A percentile compares a stretch with the other conserved stretches of the same genome.
Conservation (phyloP, 2,797 vertebrate species). For the Pantherophis alleghaniensis region DNA sequence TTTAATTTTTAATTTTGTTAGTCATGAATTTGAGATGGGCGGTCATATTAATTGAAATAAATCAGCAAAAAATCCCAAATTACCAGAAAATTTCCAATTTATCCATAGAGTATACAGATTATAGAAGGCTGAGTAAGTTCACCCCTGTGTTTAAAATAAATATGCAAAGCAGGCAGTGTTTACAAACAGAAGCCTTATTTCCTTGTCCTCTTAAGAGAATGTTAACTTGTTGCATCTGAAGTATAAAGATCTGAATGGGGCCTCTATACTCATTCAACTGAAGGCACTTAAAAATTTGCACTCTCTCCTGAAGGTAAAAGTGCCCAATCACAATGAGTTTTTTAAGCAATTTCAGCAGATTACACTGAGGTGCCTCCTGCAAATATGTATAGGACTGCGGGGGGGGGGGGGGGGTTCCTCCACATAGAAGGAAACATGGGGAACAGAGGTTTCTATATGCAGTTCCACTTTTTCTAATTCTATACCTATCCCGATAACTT, state of each 20-base stretch:
- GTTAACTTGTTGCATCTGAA: not conserved
- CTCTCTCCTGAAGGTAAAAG: not conserved
- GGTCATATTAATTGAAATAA: not conserved
- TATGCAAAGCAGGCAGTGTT: not conserved
- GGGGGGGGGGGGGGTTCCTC: not conserved
- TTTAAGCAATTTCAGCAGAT: not conserved
- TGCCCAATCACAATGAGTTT: not conserved
- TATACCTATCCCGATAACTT: not conserved
- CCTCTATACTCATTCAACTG: not conserved
- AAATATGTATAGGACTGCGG: not conserved
- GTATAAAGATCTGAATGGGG: not conserved
- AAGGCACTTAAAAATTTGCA: not conserved
- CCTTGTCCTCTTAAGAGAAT: not conserved
- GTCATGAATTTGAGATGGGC: not conserved
- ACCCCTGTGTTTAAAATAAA: not conserved
- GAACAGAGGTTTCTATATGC: not conserved
- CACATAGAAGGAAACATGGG: not conserved
- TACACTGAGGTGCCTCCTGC: not conserved
- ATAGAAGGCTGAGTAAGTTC: not conserved
- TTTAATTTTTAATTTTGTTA: not conserved
- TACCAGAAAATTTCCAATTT: not conserved
- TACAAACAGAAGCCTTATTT: not conserved
- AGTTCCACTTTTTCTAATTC: not conserved
- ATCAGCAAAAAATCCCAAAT: not conserved
- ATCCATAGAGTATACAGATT: not conserved